Evolutionary conservation across 2,113 vertebrate genomes (phyloP).

Genomic region (Nerophis lumbriciformis): DNA sequence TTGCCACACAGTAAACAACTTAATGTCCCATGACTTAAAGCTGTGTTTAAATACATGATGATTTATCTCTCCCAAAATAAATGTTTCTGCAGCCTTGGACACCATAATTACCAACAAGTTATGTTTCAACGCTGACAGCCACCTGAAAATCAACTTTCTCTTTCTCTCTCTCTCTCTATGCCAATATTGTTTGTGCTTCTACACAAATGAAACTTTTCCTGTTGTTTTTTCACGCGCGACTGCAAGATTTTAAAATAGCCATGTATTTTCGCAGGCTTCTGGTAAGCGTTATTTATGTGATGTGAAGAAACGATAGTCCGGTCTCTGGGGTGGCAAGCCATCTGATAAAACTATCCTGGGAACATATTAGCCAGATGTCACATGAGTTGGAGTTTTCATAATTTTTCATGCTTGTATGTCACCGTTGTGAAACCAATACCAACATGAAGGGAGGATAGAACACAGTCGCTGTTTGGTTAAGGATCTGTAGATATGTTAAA

Average conservation of each 20-base stretch:
- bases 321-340: conserved; percentile 46
- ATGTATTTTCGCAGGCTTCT: conserved; percentile 45
- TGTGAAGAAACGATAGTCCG: conserved; percentile 48
- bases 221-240: conserved; percentile 49
- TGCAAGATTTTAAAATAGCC: conserved; percentile 56
- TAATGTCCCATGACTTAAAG: conserved; percentile 2
- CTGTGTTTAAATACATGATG: conserved; percentile 6
- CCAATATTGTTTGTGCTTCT: conserved; percentile 25
- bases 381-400: conserved; percentile 45
- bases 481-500: not conserved
- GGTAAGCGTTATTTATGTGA: conserved; percentile 66
- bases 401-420: conserved; percentile 57
- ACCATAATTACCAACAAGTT: conserved; percentile 6
- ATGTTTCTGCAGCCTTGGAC: not conserved
- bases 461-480: conserved; percentile 23
- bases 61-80: conserved; percentile 26
- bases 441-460: conserved; percentile 14
- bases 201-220: conserved; percentile 47
- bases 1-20: conserved; percentile 15
- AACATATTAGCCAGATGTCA: conserved; percentile 59
- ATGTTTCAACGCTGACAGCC: conserved; percentile 10
- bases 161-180: not conserved
- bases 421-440: conserved; percentile 30
- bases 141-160: conserved; percentile 1
- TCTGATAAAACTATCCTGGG: conserved; percentile 63